Evolutionary conservation across 2,888 invertebrate genomes (phyloP).

Genomic region (Pantelozetes paolii): DNA sequence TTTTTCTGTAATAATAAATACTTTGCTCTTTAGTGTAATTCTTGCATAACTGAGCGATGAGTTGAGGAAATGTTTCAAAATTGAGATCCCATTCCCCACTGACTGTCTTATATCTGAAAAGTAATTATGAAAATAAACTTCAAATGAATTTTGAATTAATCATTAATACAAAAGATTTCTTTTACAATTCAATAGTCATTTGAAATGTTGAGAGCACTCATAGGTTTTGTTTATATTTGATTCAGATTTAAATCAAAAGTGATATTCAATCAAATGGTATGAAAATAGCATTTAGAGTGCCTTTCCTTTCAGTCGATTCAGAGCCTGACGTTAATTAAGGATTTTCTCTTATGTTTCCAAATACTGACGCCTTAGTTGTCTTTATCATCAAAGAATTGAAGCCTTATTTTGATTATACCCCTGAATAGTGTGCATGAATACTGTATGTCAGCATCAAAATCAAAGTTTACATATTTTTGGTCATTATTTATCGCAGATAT

Average conservation of each 20-base stretch:
- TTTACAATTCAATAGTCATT: not conserved
- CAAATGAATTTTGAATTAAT: constrained; percentile 22
- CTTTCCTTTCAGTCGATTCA: not conserved
- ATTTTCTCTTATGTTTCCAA: not conserved
- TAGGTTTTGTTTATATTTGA: not conserved
- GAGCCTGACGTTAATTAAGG: constrained; percentile 4
- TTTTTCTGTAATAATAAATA: no score
- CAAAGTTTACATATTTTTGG: constrained; percentile 9
- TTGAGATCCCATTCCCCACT: no score
- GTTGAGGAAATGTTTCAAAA: no score
- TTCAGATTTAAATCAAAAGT: not conserved
- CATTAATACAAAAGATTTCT: constrained; percentile 2
- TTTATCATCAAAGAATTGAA: not conserved
- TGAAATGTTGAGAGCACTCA: not conserved
- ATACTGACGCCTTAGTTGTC: not conserved
- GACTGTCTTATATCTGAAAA: constrained; percentile 9
- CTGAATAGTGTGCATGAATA: no score
- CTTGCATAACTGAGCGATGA: not conserved
- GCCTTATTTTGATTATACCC: constrained; percentile 7
- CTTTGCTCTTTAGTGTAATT: no score
- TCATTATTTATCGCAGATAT: constrained; percentile 6
- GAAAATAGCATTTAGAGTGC: not conserved
- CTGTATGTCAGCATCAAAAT: constrained; percentile 6
- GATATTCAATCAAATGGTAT: not conserved
- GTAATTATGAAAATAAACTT: constrained; percentile 17